phyloP scores from a whole-genome alignment of 2,113 vertebrate genomes.

The Melanotaenia duboulayi region DNA sequence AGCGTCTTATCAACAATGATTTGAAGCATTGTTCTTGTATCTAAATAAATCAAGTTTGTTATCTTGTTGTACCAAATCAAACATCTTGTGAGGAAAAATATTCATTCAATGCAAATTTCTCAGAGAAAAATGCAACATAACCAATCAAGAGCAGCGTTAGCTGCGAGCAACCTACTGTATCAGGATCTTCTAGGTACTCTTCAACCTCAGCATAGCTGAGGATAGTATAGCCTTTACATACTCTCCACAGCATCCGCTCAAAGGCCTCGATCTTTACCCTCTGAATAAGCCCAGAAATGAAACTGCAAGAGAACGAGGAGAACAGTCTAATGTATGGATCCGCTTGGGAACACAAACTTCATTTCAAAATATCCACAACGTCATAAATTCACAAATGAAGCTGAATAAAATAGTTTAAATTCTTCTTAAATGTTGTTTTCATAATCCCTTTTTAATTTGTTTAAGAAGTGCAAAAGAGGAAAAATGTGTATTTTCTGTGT shows the following conservation, averaged over 20 bases:
- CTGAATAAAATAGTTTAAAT: neutral
- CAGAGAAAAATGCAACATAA: neutral
- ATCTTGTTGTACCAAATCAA: constrained; percentile 6
- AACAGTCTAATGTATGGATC: neutral
- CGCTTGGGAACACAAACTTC: neutral
- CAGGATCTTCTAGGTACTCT: constrained; percentile 88
- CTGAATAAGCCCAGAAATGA: constrained; percentile 93
- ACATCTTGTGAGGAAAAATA: neutral
- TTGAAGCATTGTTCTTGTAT: neutral
- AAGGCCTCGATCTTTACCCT: constrained; percentile 92
- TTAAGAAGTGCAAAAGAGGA: no score
- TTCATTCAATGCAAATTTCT: neutral
- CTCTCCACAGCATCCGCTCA: constrained; percentile 96
- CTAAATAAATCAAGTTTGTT: neutral
- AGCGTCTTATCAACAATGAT: neutral
- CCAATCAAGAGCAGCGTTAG: neutral
- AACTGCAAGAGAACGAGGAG: constrained; percentile 63
- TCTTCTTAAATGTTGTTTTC: neutral
- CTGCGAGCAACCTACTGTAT: constrained; percentile 84
- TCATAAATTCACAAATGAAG: neutral
- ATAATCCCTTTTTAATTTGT: neutral
- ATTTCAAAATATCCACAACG: neutral
- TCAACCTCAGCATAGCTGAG: constrained; percentile 92
- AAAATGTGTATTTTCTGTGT: no score
- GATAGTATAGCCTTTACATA: constrained; percentile 95